A percentile compares a stretch with the other conserved stretches of the same genome.
Evolutionary conservation across 2,797 vertebrate genomes (phyloP).

Genomic region (Hyperoplus lanceolatus): DNA sequence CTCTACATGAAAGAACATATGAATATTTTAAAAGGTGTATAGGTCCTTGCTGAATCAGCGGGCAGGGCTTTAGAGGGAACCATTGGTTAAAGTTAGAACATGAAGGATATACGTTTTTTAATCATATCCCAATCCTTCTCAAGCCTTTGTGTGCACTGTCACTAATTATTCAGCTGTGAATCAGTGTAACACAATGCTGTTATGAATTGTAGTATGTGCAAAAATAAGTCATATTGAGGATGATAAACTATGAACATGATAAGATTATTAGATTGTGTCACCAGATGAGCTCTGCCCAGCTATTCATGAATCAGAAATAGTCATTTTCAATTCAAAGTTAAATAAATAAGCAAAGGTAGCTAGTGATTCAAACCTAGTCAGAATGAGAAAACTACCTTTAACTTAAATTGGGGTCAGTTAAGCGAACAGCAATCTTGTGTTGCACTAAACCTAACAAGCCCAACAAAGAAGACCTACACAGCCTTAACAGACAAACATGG

Average conservation of each 20-base stretch:
- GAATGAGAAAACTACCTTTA: not conserved
- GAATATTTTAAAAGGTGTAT: no score
- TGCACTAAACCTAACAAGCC: not conserved
- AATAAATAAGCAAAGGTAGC: not conserved
- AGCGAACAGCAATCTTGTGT: not conserved
- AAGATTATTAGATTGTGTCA: no score
- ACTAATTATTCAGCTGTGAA: not conserved
- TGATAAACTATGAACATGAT: not conserved
- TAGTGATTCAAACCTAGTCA: not conserved
- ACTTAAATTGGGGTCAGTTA: not conserved
- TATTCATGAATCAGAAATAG: not conserved
- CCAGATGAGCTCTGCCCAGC: no score
- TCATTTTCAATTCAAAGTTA: not conserved
- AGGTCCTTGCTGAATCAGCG: slow-evolving; percentile 2
- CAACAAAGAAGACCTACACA: not conserved
- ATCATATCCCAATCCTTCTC: not conserved
- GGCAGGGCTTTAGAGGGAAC: not conserved
- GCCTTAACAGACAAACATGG: not conserved
- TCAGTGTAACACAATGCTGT: not conserved
- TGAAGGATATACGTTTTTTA: not conserved
- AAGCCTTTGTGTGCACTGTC: not conserved
- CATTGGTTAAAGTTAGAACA: not conserved
- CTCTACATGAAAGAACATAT: not conserved
- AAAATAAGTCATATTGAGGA: not conserved
- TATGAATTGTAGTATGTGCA: not conserved